These are phyloP conservation scores for Cranoglanis bouderius DNA, from an alignment of 2,113 vertebrate genomes.

Conservation along the genomic window DNA sequence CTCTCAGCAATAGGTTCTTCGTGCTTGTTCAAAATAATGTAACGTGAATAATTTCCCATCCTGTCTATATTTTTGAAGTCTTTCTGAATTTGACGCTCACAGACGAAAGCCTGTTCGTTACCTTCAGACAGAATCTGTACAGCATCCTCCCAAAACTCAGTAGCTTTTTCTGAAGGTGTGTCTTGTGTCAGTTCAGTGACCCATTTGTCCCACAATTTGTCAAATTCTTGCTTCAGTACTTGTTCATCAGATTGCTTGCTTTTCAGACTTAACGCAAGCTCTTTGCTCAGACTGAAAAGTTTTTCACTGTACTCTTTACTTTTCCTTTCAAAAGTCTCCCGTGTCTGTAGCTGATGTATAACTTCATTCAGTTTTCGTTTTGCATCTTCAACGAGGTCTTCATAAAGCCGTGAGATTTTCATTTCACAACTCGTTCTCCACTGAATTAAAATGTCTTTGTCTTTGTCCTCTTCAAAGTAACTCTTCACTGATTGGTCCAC, in stretches of 20 bases:
- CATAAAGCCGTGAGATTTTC: slow-evolving; percentile 54
- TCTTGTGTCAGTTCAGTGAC: slow-evolving; percentile 35
- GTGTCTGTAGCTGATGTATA: slow-evolving; percentile 45
- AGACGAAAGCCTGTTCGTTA: slow-evolving; percentile 17
- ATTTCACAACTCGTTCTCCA: slow-evolving; percentile 59
- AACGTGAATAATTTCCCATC: neutral
- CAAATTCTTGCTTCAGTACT: slow-evolving; percentile 56
- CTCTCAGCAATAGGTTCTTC: no score
- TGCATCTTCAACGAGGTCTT: slow-evolving; percentile 48
- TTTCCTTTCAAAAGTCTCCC: slow-evolving; percentile 48
- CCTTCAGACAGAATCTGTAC: slow-evolving; percentile 54
- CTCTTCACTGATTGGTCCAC: slow-evolving; percentile 55
- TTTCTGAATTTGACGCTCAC: neutral
- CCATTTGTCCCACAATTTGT: slow-evolving; percentile 49
- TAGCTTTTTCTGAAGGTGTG: neutral
- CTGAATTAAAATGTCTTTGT: slow-evolving; percentile 60
- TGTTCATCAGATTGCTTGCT: slow-evolving; percentile 27
- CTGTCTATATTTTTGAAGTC: neutral
- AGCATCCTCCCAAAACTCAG: slow-evolving; percentile 53
- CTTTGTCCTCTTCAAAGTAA: slow-evolving; percentile 61
- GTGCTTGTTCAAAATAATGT: no score
- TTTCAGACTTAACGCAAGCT: slow-evolving; percentile 53
- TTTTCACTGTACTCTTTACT: slow-evolving; percentile 43
- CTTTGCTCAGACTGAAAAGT: slow-evolving; percentile 58
- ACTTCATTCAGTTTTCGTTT: slow-evolving; percentile 56